Evolutionary conservation across 2,113 vertebrate species (phyloP).

Genomic region (Sarotherodon lohbergeri): DNA sequence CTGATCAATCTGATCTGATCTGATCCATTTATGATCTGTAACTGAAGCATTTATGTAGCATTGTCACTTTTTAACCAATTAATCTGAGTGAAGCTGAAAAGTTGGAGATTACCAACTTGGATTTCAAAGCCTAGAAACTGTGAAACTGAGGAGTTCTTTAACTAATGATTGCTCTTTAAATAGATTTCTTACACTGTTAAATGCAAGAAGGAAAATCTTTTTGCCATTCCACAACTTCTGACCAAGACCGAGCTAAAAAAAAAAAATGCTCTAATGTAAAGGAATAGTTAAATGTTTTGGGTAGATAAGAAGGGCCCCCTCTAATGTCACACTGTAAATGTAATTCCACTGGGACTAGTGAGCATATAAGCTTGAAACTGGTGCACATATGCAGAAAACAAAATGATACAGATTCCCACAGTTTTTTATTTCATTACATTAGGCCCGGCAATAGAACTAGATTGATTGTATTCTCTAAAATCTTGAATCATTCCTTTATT

Average conservation of each 20-base stretch:
- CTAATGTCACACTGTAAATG: not conserved
- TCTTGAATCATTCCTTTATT: not conserved
- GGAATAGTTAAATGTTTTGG: not conserved
- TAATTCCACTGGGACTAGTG: fast-evolving
- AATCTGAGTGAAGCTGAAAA: not conserved
- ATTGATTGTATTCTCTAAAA: not conserved
- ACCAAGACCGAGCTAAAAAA: not conserved
- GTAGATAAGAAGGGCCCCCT: not conserved
- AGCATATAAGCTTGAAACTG: not conserved
- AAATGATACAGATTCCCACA: fast-evolving
- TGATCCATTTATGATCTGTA: not conserved
- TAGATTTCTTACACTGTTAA: not conserved
- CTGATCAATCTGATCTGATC: not conserved
- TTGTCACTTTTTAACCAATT: not conserved
- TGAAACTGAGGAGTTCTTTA: fast-evolving
- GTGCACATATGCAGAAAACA: not conserved
- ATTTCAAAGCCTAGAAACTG: not conserved
- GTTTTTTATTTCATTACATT: not conserved
- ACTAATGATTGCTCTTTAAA: not conserved
- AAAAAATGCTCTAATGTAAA: fast-evolving
- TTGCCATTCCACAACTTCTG: fast-evolving
- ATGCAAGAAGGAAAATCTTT: not conserved
- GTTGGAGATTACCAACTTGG: not conserved
- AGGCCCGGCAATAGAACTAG: not conserved
- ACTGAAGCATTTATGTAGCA: not conserved